These are phyloP conservation scores for Olivierus martensii DNA, from an alignment of 1,140 invertebrate genomes.

Conservation along the genomic window DNA sequence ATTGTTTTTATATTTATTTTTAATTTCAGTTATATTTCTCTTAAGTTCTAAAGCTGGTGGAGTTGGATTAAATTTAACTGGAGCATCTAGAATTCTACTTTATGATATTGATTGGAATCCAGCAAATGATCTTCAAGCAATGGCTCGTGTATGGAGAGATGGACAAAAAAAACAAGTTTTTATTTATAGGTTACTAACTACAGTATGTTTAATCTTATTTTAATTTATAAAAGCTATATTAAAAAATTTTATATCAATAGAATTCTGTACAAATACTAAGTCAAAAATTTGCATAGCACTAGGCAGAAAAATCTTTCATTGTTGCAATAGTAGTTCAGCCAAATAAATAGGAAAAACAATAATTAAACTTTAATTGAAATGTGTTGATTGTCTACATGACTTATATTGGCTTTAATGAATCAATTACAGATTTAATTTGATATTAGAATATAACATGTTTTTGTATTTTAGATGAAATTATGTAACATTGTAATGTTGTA, in stretches of 20 bases:
- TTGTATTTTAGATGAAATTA: too few species aligned
- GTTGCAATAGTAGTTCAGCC: too few species aligned
- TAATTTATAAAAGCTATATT: neutral
- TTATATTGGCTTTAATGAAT: too few species aligned
- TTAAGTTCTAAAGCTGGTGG: slow-evolving; percentile 97
- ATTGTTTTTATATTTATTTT: neutral
- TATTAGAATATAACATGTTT: too few species aligned
- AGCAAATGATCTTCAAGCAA: slow-evolving; percentile 98
- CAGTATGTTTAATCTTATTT: slow-evolving; percentile 6
- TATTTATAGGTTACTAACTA: slow-evolving; percentile 73
- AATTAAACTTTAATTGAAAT: too few species aligned
- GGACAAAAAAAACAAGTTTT: slow-evolving; percentile 97
- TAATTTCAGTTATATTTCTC: slow-evolving; percentile 76
- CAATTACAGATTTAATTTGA: too few species aligned
- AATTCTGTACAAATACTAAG: too few species aligned
- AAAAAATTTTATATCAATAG: neutral
- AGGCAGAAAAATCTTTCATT: too few species aligned
- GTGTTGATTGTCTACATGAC: too few species aligned
- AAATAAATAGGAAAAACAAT: too few species aligned
- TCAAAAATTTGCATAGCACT: too few species aligned
- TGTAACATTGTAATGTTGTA: too few species aligned
- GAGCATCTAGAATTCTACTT: slow-evolving; percentile 88
- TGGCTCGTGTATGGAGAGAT: slow-evolving; percentile 98
- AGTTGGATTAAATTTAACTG: slow-evolving; percentile 79
- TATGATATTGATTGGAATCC: slow-evolving; percentile 99